Percentiles rank a stretch among this genome's conserved stretches.
Conservation (phyloP, 2,888 invertebrate species). For the Chrysomela aeneicollis region DNA sequence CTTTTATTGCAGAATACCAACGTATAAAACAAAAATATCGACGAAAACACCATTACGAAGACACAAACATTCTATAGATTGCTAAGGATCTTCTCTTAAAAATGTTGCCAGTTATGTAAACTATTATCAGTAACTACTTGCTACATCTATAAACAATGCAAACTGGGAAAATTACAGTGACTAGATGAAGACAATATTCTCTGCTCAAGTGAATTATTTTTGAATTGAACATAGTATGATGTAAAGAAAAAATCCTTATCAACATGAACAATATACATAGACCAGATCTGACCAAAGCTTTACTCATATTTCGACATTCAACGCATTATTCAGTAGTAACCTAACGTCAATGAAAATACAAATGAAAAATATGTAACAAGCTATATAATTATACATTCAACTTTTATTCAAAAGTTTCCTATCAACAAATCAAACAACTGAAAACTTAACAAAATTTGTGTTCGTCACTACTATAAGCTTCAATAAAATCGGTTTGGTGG, state of each 20-base stretch:
- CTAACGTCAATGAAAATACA: background rate
- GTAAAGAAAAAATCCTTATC: background rate
- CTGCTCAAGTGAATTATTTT: no score
- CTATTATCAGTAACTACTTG: no score
- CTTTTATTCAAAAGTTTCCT: background rate
- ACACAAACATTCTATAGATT: background rate
- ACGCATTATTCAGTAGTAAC: background rate
- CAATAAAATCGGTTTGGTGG: background rate
- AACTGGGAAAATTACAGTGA: no score
- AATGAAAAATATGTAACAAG: background rate
- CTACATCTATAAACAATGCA: no score
- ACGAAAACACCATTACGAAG: background rate
- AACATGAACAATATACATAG: background rate
- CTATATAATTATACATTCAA: background rate
- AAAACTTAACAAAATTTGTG: background rate
- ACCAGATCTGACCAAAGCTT: slow-evolving; percentile 3
- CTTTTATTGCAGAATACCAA: slow-evolving; percentile 1
- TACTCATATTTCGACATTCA: background rate
- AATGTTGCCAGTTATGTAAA: background rate
- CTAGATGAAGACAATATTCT: no score
- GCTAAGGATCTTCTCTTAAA: background rate
- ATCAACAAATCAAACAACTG: background rate
- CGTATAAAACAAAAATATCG: background rate
- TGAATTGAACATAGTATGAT: no score
- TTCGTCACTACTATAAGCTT: background rate